These are phyloP conservation scores for Sarcophaga variegata DNA, from an alignment of 2,888 invertebrate genomes.

Conservation along the genomic window DNA sequence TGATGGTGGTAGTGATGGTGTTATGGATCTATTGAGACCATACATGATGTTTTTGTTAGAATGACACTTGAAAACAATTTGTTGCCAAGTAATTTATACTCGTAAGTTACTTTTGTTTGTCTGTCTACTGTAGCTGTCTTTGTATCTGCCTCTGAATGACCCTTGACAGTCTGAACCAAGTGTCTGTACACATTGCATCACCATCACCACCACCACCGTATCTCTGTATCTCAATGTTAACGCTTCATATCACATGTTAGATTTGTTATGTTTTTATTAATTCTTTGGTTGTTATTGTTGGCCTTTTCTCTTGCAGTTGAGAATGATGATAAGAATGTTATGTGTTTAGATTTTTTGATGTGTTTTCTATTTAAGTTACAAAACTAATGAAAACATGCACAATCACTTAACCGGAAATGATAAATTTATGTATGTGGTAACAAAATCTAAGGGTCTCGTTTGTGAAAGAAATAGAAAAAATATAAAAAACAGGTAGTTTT, in stretches of 20 bases:
- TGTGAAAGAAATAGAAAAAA: neutral
- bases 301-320: constrained; percentile 1
- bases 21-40: constrained; percentile 4
- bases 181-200: constrained; percentile 12
- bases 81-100: constrained; percentile 69
- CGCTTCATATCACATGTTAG: constrained; percentile 37
- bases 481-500: constrained; percentile 19
- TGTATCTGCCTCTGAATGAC: constrained; percentile 52
- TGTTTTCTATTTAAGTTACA: constrained; percentile 4
- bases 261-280: constrained; percentile 47
- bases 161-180: constrained; percentile 57
- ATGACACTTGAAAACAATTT: constrained; percentile 70
- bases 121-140: constrained; percentile 14
- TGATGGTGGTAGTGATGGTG: constrained; percentile 27
- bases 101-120: constrained; percentile 23
- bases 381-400: constrained; percentile 6
- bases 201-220: too few relatives aligned
- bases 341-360: constrained; percentile 26
- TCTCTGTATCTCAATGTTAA: constrained; percentile 10
- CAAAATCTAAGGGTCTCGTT: neutral
- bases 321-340: neutral
- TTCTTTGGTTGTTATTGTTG: constrained; percentile 16
- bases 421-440: constrained; percentile 26
- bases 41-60: constrained; percentile 53
- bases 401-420: constrained; percentile 37